Percentiles rank a stretch among this genome's conserved stretches.
These are phyloP conservation scores for Nematolebias whitei DNA, from an alignment of 2,113 vertebrate genomes.

Conservation along the genomic window DNA sequence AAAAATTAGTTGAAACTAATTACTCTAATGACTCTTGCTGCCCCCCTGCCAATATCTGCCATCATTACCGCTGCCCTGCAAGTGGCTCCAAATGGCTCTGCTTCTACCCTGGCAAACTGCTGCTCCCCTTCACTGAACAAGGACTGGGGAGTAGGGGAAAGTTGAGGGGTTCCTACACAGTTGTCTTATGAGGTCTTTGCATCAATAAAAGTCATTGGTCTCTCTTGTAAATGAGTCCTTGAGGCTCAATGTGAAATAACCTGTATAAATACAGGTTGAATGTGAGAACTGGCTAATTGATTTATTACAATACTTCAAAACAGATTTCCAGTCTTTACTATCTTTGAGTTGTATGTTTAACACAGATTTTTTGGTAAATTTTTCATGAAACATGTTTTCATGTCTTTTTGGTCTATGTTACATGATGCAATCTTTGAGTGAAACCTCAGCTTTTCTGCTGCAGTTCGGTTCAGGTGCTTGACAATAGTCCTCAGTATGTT, in stretches of 20 bases:
- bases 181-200: constrained; percentile 8
- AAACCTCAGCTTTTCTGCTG: too few species aligned
- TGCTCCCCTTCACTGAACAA: constrained; percentile 26
- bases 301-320: constrained; percentile 8
- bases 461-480: too few species aligned
- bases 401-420: too few species aligned
- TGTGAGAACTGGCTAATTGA: too few species aligned
- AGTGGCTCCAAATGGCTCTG: constrained; percentile 60
- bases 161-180: constrained; percentile 2
- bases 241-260: too few species aligned
- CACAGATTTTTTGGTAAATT: too few species aligned
- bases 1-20: constrained; percentile 73
- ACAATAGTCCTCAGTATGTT: too few species aligned
- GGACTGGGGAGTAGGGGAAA: not conserved
- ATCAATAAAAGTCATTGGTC: not conserved
- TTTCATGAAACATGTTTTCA: too few species aligned
- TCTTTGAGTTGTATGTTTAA: not conserved
- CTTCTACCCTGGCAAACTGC: constrained; percentile 47
- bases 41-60: constrained; percentile 54
- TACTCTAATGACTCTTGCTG: constrained; percentile 59
- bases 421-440: too few species aligned
- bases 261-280: too few species aligned
- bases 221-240: too few species aligned
- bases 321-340: not conserved
- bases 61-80: constrained; percentile 54